Conservation (phyloP, 2,888 invertebrate species). For the Lymantria dispar region DNA sequence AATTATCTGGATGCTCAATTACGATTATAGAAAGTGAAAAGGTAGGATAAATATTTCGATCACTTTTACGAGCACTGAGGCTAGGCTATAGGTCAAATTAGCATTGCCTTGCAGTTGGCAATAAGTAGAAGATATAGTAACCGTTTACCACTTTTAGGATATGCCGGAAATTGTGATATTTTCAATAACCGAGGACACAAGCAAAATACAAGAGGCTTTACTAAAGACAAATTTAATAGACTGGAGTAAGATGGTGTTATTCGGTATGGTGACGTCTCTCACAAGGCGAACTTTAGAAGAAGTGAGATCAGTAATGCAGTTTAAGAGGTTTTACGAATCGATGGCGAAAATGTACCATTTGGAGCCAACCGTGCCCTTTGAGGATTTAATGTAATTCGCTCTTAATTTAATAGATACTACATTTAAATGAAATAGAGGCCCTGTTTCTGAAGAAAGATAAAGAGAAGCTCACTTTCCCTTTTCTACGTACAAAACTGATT, state of each 20-base stretch:
- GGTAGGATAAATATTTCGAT: no score
- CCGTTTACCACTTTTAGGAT: constrained; percentile 15
- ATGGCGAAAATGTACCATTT: constrained; percentile 16
- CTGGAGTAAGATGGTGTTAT: constrained; percentile 23
- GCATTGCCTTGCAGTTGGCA: no score
- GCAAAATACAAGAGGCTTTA: constrained; percentile 36
- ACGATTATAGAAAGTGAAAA: no score
- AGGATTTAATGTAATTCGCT: constrained; percentile 12
- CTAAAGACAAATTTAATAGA: constrained; percentile 34
- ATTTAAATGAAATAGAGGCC: no score
- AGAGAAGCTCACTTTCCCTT: no score
- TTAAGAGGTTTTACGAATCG: constrained; percentile 10
- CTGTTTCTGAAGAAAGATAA: no score
- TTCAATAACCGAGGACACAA: constrained; percentile 32
- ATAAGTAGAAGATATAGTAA: no score
- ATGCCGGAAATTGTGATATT: constrained; percentile 22
- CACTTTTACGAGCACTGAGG: no score
- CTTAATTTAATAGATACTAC: no score
- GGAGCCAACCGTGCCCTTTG: constrained; percentile 13
- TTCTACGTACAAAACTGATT: no score
- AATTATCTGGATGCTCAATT: no score
- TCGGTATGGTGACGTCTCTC: constrained; percentile 19
- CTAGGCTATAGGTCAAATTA: no score
- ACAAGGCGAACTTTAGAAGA: constrained; percentile 15
- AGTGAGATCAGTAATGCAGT: constrained; percentile 6